These are phyloP conservation scores for Myodes glareolus DNA, from an alignment of 2,113 vertebrate species.

Conservation along the genomic window DNA sequence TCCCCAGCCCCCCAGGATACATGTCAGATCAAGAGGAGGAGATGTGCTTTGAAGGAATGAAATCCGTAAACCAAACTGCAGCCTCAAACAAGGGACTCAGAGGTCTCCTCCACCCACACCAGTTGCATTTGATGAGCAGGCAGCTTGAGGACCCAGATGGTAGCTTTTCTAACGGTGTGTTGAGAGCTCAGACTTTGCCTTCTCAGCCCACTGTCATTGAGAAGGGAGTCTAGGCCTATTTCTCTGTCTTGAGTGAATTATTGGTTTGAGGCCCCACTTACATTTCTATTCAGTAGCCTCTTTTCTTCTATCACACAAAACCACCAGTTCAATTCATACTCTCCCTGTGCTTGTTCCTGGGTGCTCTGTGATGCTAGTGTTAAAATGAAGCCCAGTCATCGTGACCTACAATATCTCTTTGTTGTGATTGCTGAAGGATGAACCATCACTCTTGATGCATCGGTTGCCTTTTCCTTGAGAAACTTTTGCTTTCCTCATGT, in stretches of 20 bases:
- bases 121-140: slow-evolving; percentile 88
- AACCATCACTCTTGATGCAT: neutral
- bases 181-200: slow-evolving; percentile 68
- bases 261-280: slow-evolving; percentile 49
- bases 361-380: neutral
- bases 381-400: neutral
- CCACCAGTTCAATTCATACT: neutral
- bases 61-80: slow-evolving; percentile 83
- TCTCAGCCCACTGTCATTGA: slow-evolving; percentile 8
- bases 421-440: neutral
- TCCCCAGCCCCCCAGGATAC: slow-evolving; percentile 94
- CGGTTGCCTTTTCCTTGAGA: neutral
- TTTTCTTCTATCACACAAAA: slow-evolving; percentile 13
- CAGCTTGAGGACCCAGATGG: slow-evolving; percentile 86
- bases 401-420: neutral
- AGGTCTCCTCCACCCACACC: slow-evolving; percentile 88
- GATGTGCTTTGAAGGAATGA: slow-evolving; percentile 85
- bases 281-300: neutral
- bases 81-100: slow-evolving; percentile 83
- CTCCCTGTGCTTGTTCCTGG: neutral
- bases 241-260: neutral
- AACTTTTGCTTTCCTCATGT: neutral
- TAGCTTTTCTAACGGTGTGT: slow-evolving; percentile 83
- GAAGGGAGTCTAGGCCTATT: slow-evolving; percentile 45
- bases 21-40: slow-evolving; percentile 91